Base-by-base conservation (phyloP, 2,797 vertebrate genomes). In the Triplophysa yarkandensis region DNA sequence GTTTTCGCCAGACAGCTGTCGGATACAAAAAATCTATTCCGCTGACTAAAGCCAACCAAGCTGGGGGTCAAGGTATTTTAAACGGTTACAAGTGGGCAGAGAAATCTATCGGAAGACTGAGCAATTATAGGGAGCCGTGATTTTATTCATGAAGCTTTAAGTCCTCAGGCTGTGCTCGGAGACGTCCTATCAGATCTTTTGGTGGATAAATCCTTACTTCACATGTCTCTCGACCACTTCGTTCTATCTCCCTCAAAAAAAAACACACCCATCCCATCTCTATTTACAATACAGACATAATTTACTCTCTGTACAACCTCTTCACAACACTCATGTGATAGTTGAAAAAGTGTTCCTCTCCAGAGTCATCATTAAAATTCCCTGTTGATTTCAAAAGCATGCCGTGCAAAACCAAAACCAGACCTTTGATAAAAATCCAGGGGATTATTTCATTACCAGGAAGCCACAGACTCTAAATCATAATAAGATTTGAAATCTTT, bases 101-200 rank as follows among this genome's bases (percentile, higher is more conserved):
- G 30, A 23, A 52, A 4, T 16, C 46, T 14, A 60, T 39, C 48
- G 43, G 39, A 60, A 21, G 17, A n/a, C 27, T 44, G 65, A 32
- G 27, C 27, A 50, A 50, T 28, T 52, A 28, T 11, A 28, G 30
- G 23, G 3, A 23, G 28, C 13, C 32, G 27, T 63, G 28, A 72
- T 41, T 63, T 39, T 63, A 64, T 72, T 72, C 70, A 41, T 54
- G 50, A 64, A 72, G 62, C 44, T 25, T 43, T 10, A 11, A 72
- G 44, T 39, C 46, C 58, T 64, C 36, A 41, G 46, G 70, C 21
- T 63, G 60, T 30, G 55, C 11, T 41, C 25, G 2, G 17, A 58
- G 46, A 68, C 39, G n/a, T 62, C 21, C 34, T 55, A 28, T 48
- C 50, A 63, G 50, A 44, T 19, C 2, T 23, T 43, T 30, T 44